phyloP scores from a whole-genome alignment of 2,797 vertebrate species.

The Rhinogobio ventralis region DNA sequence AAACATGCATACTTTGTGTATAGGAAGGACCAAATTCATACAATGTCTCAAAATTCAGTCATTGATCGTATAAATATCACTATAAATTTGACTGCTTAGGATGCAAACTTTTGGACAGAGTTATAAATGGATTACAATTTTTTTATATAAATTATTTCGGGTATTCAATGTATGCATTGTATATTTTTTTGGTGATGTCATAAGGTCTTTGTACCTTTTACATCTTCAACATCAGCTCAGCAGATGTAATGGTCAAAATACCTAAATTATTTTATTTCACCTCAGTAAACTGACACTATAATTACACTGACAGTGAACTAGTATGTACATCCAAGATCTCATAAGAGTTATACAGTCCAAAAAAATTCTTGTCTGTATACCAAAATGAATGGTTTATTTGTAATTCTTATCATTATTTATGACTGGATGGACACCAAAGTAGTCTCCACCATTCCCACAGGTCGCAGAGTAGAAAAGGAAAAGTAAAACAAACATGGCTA shows the following conservation, averaged over 20 bases:
- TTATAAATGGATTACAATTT: background rate
- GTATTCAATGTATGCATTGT: background rate
- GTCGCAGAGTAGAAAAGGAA: constrained; percentile 70
- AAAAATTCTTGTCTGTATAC: constrained; percentile 4
- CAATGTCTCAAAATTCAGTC: background rate
- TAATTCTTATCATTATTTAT: constrained; percentile 53
- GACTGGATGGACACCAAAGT: constrained; percentile 66
- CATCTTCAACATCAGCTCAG: background rate
- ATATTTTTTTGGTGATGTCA: no score
- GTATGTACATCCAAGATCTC: constrained; percentile 38
- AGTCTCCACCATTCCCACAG: constrained; percentile 63
- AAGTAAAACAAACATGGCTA: constrained; percentile 56
- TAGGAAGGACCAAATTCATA: background rate
- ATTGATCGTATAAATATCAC: background rate
- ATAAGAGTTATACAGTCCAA: constrained; percentile 18
- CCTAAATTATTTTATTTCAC: constrained; percentile 47
- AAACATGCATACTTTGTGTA: no score
- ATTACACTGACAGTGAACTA: constrained; percentile 46
- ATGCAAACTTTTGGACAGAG: no score
- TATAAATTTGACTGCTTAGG: background rate
- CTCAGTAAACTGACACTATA: constrained; percentile 45
- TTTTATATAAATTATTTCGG: background rate
- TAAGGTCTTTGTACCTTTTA: background rate
- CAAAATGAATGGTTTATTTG: constrained; percentile 64
- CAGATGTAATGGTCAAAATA: background rate